Conservation (phyloP, 1,140 invertebrate genomes). For the Drosophila cardini region DNA sequence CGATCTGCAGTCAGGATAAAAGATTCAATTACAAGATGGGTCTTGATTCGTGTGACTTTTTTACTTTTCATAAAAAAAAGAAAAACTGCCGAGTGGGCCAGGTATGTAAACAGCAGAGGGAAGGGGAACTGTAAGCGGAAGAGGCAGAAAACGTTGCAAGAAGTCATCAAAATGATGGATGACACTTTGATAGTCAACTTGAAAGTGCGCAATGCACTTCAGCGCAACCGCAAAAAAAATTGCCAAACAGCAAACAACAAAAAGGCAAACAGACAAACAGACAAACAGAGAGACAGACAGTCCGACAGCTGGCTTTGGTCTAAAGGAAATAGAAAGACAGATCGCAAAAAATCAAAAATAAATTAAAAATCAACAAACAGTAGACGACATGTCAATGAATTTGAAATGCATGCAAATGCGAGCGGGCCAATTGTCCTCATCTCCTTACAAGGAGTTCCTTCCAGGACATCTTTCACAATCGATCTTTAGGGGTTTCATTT, state of each 20-base stretch:
- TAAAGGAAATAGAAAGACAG: background rate
- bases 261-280: constrained; percentile 1
- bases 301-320: constrained; percentile 26
- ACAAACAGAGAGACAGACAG: no score
- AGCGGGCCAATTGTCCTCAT: constrained; percentile 53
- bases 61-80: background rate
- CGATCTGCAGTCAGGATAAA: constrained; percentile 68
- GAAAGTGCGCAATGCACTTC: constrained; percentile 59
- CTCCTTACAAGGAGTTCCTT: constrained; percentile 7
- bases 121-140: background rate
- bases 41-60: constrained; percentile 67
- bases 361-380: constrained; percentile 82
- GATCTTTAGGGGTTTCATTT: constrained; percentile 46
- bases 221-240: constrained; percentile 69
- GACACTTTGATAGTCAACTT: constrained; percentile 72
- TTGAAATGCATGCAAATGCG: constrained; percentile 74
- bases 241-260: constrained; percentile 49
- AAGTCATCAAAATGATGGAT: constrained; percentile 79
- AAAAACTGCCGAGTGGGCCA: constrained; percentile 50
- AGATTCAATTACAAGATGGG: constrained; percentile 75
- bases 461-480: constrained; percentile 51
- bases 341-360: constrained; percentile 77
- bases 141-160: constrained; percentile 41
- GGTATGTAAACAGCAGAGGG: constrained; percentile 67
- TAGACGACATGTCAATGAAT: constrained; percentile 75